These are phyloP conservation scores for Gisinianus flammeolus DNA, from an alignment of 2,888 invertebrate genomes.

Conservation along the genomic window DNA sequence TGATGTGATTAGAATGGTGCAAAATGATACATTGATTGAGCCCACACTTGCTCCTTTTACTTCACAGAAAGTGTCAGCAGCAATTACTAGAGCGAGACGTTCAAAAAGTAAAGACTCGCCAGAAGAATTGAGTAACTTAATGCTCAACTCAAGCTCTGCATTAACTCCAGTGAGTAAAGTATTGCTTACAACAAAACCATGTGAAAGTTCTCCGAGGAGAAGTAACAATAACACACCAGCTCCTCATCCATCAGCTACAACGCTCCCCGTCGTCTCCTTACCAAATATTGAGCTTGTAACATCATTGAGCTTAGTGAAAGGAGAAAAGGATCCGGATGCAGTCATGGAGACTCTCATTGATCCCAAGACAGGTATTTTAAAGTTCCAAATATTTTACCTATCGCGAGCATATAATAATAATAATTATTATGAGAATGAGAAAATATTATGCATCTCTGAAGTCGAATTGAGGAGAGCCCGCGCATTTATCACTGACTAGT, in stretches of 20 bases:
- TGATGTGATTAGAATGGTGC: constrained; percentile 73
- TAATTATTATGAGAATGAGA: too few relatives aligned
- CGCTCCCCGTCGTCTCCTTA: constrained; percentile 3
- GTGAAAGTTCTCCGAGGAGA: constrained; percentile 19
- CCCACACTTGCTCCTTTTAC: neutral
- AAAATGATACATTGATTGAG: constrained; percentile 14
- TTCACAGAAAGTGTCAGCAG: neutral
- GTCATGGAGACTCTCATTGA: constrained; percentile 68
- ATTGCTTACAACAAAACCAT: constrained; percentile 14
- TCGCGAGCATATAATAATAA: too few relatives aligned
- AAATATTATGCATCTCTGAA: too few relatives aligned
- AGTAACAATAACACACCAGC: constrained; percentile 27
- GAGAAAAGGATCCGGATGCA: constrained; percentile 37
- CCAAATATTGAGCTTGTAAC: neutral
- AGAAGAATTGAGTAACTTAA: constrained; percentile 22
- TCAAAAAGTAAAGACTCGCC: constrained; percentile 55
- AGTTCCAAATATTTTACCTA: too few relatives aligned
- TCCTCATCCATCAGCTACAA: neutral
- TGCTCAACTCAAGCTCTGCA: neutral
- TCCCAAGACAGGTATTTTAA: constrained; percentile 77
- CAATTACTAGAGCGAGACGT: constrained; percentile 34
- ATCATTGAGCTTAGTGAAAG: constrained; percentile 1
- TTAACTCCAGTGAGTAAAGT: constrained; percentile 24
- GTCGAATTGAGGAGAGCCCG: too few relatives aligned
- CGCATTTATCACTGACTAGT: too few relatives aligned